Evolutionary conservation across 2,888 invertebrate species (phyloP).

Genomic region (Siphonodentalium dalli): DNA sequence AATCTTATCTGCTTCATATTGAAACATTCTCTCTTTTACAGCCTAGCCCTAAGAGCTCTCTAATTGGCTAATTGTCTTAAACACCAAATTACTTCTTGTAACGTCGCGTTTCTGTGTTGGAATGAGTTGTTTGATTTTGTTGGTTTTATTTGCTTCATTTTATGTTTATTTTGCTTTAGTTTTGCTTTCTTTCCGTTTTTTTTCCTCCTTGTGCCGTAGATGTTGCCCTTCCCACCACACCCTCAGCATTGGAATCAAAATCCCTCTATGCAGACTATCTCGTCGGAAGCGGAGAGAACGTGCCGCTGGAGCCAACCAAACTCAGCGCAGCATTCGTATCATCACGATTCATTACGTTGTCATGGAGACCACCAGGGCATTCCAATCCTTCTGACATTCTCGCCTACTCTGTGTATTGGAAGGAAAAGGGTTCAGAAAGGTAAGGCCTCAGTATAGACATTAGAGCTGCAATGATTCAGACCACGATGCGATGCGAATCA

Average conservation of each 20-base stretch:
- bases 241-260: slow-evolving; percentile 31
- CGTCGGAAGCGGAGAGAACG: slow-evolving; percentile 37
- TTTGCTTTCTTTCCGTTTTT: slow-evolving; percentile 1
- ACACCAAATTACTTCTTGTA: too few relatives aligned
- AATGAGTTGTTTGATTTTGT: slow-evolving; percentile 12
- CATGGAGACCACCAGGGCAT: slow-evolving; percentile 82
- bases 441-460: too few relatives aligned
- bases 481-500: too few relatives aligned
- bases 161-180: slow-evolving; percentile 14
- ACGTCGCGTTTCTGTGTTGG: neutral
- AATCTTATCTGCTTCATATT: too few relatives aligned
- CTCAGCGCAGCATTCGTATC: slow-evolving; percentile 82
- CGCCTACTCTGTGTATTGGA: slow-evolving; percentile 86
- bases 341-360: slow-evolving; percentile 86
- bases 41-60: too few relatives aligned
- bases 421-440: slow-evolving; percentile 87
- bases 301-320: slow-evolving; percentile 77
- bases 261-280: slow-evolving; percentile 39
- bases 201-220: slow-evolving; percentile 22
- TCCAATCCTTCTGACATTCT: slow-evolving; percentile 68
- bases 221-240: slow-evolving; percentile 41
- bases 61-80: too few relatives aligned
- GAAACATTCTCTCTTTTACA: too few relatives aligned
- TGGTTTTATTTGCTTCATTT: slow-evolving; percentile 15
- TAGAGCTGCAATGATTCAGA: too few relatives aligned